A percentile compares a stretch with the other conserved stretches of the same genome.
phyloP scores from a whole-genome alignment of 2,888 invertebrate species.

The Torymus auratus region DNA sequence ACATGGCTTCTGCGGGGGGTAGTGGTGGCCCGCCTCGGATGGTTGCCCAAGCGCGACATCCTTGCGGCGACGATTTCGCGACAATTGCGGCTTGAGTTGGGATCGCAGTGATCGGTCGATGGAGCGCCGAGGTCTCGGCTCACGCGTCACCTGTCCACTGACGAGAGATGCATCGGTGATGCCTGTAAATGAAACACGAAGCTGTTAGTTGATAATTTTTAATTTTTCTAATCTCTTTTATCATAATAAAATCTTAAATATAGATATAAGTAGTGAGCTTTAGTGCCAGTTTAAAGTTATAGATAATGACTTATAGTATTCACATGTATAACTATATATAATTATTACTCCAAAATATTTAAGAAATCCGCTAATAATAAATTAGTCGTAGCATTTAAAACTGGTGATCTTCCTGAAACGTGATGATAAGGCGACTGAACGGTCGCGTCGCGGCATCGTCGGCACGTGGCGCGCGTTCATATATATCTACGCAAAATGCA shows the following conservation, averaged over 20 bases:
- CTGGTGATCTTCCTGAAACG: neutral
- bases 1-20: no score
- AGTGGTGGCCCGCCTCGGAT: neutral
- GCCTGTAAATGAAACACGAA: conserved; percentile 64
- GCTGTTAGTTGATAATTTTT: neutral
- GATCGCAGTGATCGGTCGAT: neutral
- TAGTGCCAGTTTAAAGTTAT: no score
- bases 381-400: neutral
- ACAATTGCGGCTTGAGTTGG: no score
- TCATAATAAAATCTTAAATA: no score
- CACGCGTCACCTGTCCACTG: conserved; percentile 68
- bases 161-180: conserved; percentile 65
- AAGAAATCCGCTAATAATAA: no score
- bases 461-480: no score
- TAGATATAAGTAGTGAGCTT: no score
- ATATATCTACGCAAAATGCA: no score
- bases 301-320: no score
- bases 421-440: conserved; percentile 1
- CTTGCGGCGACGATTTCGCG: neutral
- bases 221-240: no score
- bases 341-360: neutral
- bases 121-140: conserved; percentile 32
- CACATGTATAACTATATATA: no score
- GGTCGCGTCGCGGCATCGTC: neutral
- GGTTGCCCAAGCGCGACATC: conserved; percentile 34